phyloP scores from a whole-genome alignment of 2,113 vertebrate genomes.

The Herpailurus yagouaroundi region DNA sequence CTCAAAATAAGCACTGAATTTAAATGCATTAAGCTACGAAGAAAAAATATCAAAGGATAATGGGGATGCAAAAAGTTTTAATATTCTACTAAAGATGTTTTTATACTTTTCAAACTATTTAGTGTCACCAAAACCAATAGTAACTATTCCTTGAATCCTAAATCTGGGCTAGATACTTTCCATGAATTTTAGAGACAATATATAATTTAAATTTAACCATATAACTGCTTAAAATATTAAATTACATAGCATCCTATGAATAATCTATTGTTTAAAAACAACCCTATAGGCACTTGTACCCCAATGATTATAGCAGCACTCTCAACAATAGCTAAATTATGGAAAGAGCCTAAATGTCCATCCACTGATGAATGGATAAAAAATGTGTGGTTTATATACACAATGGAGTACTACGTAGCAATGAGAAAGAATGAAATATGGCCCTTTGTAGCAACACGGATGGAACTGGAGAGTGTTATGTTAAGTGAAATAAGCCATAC shows the following conservation, averaged over 20 bases:
- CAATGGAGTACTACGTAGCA: too few species aligned
- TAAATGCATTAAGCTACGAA: neutral
- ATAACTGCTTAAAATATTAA: neutral
- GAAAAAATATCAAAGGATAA: neutral
- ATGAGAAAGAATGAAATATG: too few species aligned
- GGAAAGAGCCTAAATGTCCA: too few species aligned
- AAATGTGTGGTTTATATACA: too few species aligned
- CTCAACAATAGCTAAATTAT: too few species aligned
- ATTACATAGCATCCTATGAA: neutral
- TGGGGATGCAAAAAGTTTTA: neutral
- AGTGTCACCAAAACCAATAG: neutral
- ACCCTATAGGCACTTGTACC: neutral
- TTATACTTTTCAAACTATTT: neutral
- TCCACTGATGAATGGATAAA: too few species aligned
- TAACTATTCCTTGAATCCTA: neutral
- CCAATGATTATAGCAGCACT: too few species aligned
- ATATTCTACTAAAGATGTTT: neutral
- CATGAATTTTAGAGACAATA: neutral
- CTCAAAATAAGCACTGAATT: neutral
- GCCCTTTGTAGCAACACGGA: too few species aligned
- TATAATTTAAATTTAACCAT: neutral
- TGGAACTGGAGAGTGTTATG: too few species aligned
- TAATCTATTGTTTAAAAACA: neutral
- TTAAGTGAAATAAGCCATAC: too few species aligned
- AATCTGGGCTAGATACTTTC: neutral